phyloP scores from a whole-genome alignment of 2,113 vertebrate species.

The Sigmodon hispidus region DNA sequence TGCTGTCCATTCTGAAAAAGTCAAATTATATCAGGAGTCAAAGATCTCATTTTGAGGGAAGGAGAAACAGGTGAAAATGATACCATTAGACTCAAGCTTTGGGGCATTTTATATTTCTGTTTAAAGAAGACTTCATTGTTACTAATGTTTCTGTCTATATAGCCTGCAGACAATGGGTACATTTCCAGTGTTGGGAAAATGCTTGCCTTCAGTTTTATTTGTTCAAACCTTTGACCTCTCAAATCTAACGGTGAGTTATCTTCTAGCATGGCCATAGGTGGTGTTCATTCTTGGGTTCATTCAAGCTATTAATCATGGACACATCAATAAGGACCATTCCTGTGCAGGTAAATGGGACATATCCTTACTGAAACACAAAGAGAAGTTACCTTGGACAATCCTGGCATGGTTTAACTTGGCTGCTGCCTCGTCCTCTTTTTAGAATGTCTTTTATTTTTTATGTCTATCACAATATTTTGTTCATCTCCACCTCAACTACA shows the following conservation, averaged over 20 bases:
- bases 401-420: neutral
- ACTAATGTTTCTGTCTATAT: neutral
- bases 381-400: neutral
- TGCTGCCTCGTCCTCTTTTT: neutral
- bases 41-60: slow-evolving; percentile 27
- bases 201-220: neutral
- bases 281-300: neutral
- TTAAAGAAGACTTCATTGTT: neutral
- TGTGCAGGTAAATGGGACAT: neutral
- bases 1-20: neutral
- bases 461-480: neutral
- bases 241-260: neutral
- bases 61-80: neutral
- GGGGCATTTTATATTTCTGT: neutral
- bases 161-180: neutral
- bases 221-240: neutral
- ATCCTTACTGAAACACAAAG: neutral
- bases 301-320: neutral
- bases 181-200: neutral
- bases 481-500: neutral
- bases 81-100: neutral
- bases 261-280: neutral
- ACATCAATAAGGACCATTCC: neutral
- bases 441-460: neutral
- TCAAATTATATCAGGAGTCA: neutral